These are phyloP conservation scores for Microtus pennsylvanicus DNA, from an alignment of 2,113 vertebrate species.

Conservation along the genomic window DNA sequence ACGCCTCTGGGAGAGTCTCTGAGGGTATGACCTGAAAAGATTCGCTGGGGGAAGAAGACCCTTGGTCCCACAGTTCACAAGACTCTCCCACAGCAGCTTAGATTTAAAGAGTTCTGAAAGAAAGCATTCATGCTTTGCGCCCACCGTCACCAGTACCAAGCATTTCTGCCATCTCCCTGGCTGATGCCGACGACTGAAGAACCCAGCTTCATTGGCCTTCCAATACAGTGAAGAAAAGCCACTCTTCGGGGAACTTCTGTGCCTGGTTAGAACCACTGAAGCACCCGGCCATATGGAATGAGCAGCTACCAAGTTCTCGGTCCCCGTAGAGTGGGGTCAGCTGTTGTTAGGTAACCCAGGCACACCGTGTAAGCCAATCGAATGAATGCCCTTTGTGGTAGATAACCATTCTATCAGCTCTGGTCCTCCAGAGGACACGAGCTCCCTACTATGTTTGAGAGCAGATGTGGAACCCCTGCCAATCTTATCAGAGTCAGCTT, in stretches of 20 bases:
- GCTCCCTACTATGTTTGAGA: not conserved
- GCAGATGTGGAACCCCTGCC: not conserved
- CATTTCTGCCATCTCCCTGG: not conserved
- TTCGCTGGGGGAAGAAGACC: not conserved
- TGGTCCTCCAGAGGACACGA: not conserved
- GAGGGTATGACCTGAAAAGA: not conserved
- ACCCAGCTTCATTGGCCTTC: no score
- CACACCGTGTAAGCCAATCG: not conserved
- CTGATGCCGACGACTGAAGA: not conserved
- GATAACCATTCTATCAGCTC: not conserved
- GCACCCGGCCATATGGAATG: not conserved
- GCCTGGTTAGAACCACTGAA: not conserved
- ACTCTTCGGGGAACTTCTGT: not conserved
- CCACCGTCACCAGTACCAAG: no score
- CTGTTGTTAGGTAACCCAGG: not conserved
- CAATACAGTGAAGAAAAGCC: not conserved
- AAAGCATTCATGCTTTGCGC: not conserved
- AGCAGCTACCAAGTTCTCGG: not conserved
- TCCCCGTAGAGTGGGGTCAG: no score
- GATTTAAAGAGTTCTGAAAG: not conserved
- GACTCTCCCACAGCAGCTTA: no score
- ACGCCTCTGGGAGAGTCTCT: not conserved
- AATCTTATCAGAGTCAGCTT: not conserved
- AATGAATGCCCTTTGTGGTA: not conserved
- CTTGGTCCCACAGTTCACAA: no score